Evolutionary conservation across 2,888 invertebrate genomes (phyloP), one percentile per base, ranked within the genome.

Genomic region (Leucophora obtusa): DNA sequence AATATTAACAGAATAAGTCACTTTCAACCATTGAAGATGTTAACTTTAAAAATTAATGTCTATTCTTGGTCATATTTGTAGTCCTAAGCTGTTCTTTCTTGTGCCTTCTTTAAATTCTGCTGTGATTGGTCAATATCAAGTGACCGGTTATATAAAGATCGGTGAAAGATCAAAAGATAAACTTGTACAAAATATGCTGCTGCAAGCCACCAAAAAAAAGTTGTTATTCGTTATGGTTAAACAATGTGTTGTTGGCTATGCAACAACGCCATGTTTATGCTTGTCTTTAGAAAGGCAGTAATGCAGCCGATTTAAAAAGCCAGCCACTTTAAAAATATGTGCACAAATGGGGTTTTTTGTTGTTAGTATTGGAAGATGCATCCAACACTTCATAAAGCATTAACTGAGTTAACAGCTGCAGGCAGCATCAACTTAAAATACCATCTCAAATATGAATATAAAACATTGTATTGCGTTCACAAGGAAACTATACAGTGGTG

Each of bases 151-250:
- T 47, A 56, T 35, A 74, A 47, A 72, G 50, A 63, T 65, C 83
- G 83, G 80, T 77, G 66, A 60, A 83, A 83, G 81, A 83, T 83
- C 83, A 83, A 83, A 83, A 80, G 65, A 74, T 60, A 68, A 62
- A 47, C 51, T 71, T 59, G 70, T 51, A 70, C 65, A 69, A 69
- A 28, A 28, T 28, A 80, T 21, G 53, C 69, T 58, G 76, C 75
- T 80, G 72, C 54, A 65, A 69, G 63, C 76, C 66, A 68, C 35
- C 62, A 70, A 69, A 66, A 28, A 35, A 21, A 38, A 28, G 63
- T 38, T 50, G 62, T 10, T 71, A 53, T 71, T 66, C 53, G 77
- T 71, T 62, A 65, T 66, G 74, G 65, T 59, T 70, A 28, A 65
- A 51, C 35, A 56, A 62, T 28, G 63, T 70, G 66, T 54, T 28